Base-by-base conservation (phyloP, 2,113 vertebrate genomes). In the Upupa epops region DNA sequence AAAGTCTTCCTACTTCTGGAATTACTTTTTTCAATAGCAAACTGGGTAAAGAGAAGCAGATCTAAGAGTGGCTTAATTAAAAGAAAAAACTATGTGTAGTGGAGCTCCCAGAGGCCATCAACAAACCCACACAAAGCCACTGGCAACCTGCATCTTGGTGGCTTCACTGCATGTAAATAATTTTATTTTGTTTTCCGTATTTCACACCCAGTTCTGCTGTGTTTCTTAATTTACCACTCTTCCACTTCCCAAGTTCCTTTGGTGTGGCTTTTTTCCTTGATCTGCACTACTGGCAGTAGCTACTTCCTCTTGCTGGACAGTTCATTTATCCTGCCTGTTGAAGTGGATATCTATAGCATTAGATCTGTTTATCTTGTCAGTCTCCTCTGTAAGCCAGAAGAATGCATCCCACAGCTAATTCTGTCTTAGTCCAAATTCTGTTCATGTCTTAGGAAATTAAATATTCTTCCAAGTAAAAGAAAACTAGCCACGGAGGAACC, bases 351-450 rank as follows among this genome's bases (percentile, higher is more conserved):
- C 82, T 94, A 9, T 24, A 74, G 82, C 79, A 92, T 80, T 82
- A 80, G 75, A 89, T 83, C 89, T 0, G 1, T 89, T 92, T 88
- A 89, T 63, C 85, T 93, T 60, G 49, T 55, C 79, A 73, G 68
- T 48, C 22, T 94, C 22, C n/a, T 42, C 37, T 63, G 88, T 91
- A 93, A 96, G 87, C 89, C 88, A 88, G 82, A 83, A 79, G 55
- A 89, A 74, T 11, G 59, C 37, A 71, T 83, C 42, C 42, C 52
- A 51, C 52, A 59, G 82, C 37, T 92, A 92, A 94, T 77, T 85
- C 87, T 92, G 5, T 73, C 56, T 85, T 95, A 87, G 60, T 96
- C 91, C 52, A 91, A 73, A 89, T 89, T 87, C 70, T 52, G 42
- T 66, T 87, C 93, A 92, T 84, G 71, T 61, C 87, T 83, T 77